A percentile compares a stretch with the other conserved stretches of the same genome.
Evolutionary conservation across 2,113 vertebrate species (phyloP).

Genomic region (Atrichornis clamosus): DNA sequence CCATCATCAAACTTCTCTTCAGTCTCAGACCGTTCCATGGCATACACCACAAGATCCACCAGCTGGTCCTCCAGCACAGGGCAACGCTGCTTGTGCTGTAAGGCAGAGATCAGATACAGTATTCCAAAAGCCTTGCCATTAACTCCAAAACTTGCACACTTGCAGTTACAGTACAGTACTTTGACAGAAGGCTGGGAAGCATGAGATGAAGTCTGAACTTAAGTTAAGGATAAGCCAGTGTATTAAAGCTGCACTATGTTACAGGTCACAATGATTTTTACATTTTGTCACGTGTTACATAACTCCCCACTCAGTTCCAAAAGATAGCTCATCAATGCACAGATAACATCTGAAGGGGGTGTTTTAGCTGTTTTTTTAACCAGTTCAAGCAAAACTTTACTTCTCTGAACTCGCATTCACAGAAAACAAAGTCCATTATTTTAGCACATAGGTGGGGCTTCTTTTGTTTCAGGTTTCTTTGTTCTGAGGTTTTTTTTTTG

Average conservation of each 20-base stretch:
- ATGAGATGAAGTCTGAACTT: conserved; percentile 79
- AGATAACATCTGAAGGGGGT: neutral
- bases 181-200: conserved; percentile 74
- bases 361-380: neutral
- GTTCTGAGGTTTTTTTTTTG: neutral
- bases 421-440: neutral
- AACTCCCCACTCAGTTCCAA: neutral
- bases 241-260: conserved; percentile 81
- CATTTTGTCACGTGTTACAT: neutral
- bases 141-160: conserved; percentile 26
- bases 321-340: neutral
- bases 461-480: neutral
- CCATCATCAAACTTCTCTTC: conserved; percentile 98
- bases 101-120: conserved; percentile 76
- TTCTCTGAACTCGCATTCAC: neutral
- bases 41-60: conserved; percentile 97
- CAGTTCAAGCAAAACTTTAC: neutral
- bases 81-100: conserved; percentile 97
- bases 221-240: conserved; percentile 75
- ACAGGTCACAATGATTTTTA: conserved; percentile 20
- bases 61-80: conserved; percentile 98
- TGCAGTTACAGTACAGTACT: conserved; percentile 43
- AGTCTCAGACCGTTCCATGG: conserved; percentile 98
- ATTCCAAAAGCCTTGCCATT: conserved; percentile 72
- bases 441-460: neutral